These are phyloP conservation scores for Salpingus planirostris DNA, from an alignment of 2,888 invertebrate species.

Conservation along the genomic window DNA sequence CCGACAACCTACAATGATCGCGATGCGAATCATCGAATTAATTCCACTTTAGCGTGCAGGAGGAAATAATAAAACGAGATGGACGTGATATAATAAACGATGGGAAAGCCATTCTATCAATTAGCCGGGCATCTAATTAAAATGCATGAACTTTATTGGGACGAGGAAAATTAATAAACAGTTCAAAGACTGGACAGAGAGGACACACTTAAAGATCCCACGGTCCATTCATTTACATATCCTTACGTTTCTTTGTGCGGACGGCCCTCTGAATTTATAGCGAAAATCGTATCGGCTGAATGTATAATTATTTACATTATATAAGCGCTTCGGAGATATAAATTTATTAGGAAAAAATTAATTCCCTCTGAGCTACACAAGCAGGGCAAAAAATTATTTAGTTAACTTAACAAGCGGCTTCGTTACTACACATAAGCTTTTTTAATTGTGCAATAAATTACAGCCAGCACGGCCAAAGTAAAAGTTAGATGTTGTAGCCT, in stretches of 20 bases:
- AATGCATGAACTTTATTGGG: too few relatives aligned
- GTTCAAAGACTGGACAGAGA: too few relatives aligned
- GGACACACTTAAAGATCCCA: constrained; percentile 14
- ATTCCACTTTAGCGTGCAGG: too few relatives aligned
- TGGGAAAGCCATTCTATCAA: too few relatives aligned
- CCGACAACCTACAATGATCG: too few relatives aligned
- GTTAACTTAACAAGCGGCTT: constrained; percentile 5
- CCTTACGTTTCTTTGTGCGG: constrained; percentile 12
- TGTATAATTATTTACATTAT: constrained; percentile 11
- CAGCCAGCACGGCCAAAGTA: constrained; percentile 11
- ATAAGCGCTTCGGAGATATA: constrained; percentile 5
- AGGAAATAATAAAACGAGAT: too few relatives aligned
- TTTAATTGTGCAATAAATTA: constrained; percentile 14
- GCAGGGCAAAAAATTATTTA: constrained; percentile 7
- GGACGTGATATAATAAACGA: too few relatives aligned
- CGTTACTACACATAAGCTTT: constrained; percentile 8
- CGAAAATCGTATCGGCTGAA: constrained; percentile 10
- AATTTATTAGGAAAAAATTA: constrained; percentile 10
- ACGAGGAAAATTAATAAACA: too few relatives aligned
- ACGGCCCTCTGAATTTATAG: constrained; percentile 13
- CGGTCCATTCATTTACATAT: constrained; percentile 14
- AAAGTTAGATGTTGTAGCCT: too few relatives aligned
- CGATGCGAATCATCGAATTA: too few relatives aligned
- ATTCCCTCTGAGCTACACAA: constrained; percentile 1
- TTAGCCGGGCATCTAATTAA: too few relatives aligned